Conservation (phyloP, 2,888 invertebrate genomes). For the Agrochola circellaris region DNA sequence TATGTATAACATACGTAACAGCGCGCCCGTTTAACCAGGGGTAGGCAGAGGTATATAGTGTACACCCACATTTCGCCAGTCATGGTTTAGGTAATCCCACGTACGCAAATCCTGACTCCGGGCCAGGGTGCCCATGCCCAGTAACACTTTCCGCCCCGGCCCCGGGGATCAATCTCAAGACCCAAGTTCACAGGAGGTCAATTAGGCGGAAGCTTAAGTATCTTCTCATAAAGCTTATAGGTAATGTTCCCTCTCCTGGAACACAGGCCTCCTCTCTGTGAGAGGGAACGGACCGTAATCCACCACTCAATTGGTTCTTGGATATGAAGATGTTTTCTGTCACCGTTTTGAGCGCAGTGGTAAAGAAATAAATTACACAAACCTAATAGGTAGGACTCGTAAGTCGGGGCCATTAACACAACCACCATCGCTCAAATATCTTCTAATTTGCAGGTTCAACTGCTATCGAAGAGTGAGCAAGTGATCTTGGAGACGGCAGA, state of each 20-base stretch:
- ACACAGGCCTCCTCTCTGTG: not conserved
- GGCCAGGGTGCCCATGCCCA: not conserved
- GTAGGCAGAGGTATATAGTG: not conserved
- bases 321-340: not conserved
- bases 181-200: not conserved
- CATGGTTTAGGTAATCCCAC: not conserved
- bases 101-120: not conserved
- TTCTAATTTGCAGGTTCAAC: conserved; percentile 82
- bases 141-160: not conserved
- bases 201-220: not conserved
- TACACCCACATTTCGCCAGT: not conserved
- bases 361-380: not conserved
- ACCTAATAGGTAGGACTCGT: not conserved
- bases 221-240: not conserved
- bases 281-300: not conserved
- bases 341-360: not conserved
- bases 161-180: not conserved
- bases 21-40: not conserved
- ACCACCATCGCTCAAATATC: not conserved
- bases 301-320: not conserved
- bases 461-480: conserved; percentile 93
- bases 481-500: conserved; percentile 96
- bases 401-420: not conserved
- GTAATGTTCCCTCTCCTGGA: not conserved
- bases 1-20: not conserved